Evolutionary conservation across 2,113 vertebrate genomes (phyloP), one percentile per base, ranked within the genome.

Genomic region (Pachycephala philippinensis): DNA sequence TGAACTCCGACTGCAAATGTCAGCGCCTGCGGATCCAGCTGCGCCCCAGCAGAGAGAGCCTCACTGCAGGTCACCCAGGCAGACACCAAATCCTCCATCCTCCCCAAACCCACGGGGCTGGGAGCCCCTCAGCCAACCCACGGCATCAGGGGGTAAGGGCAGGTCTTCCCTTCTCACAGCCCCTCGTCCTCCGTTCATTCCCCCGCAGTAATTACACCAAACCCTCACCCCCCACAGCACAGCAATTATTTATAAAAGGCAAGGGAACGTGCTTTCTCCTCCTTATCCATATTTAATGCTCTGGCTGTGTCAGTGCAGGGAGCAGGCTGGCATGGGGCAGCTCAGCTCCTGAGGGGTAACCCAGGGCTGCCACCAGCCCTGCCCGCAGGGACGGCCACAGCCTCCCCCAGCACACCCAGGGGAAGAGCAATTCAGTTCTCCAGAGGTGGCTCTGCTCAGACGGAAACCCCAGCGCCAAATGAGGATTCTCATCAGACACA

Each of bases 171-270:
- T 39, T n/a, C 70, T 64, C 9, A 1, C 53, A 79, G 65, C 77
- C 59, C 14, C 15, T 11, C 13, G 0, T 12, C 35, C 53, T 37
- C 45, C 19, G 9, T 86, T 93, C 57, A 30, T 45, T 81, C 37
- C 65, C 72, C 80, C 1, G 0, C 87, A 60, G 89, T 70, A 78
- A 77, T 89, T 60, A 76, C 60, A 12, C 72, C 17, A 24, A 93
- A 35, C 37, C 42, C 59, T 76, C 28, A 0, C 68, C 89, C 74
- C 75, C 88, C 66, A 15, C 53, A 40, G 91, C 6, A 4, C 87
- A 72, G 91, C 88, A 70, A 84, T 92, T 87, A 84, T 92, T 94
- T 90, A 88, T 69, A 35, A 65, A 61, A 88, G 54, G 87, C 68
- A 39, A n/a, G 82, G 57, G 63, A 59, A 70, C 0, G 16, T 17